Base-by-base conservation (phyloP, 2,113 vertebrate genomes). In the Cariama cristata region DNA sequence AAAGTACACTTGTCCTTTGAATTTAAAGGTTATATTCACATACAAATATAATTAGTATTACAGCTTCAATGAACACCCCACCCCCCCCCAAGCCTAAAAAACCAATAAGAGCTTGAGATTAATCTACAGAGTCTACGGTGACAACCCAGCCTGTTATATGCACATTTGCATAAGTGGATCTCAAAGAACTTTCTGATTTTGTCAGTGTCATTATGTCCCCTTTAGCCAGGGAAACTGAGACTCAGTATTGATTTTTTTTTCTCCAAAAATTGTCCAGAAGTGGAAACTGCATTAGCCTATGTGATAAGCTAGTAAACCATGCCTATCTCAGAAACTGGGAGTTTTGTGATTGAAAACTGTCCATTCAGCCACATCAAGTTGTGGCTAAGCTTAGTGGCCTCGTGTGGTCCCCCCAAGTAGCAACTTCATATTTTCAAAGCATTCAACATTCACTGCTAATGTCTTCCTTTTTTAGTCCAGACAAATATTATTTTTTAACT, bases 381-480 rank as follows among this genome's bases (percentile, higher is more conserved):
- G 4, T 55, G 49, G 19, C 11, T 47, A 62, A 67, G 56, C 8
- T 73, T 50, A 68, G 40, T 58, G 28, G 33, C 12, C 21, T 4
- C 7, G 2, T 26, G 12, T 30, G 77, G 26, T 28, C 3, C 33
- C 9, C 6, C 52, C 0, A 0, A 50, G 18, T 14, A 45, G 9
- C 24, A 56, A 49, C 24, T 67, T 67, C 9, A 11, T 42, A 32
- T 67, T 56, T 90, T 72, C 21, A 73, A 80, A 90, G 14, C 21
- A 33, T 62, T 82, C 26, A 58, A 13, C 6, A 74, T 49, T 49
- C 20, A 33, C 33, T 35, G 14, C 5, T 74, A 58, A 68, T 58
- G 68, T 59, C 26, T 71, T 64, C 13, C 23, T 53, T 22, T 45
- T 79, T 15, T 19, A 68, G n/a, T 8, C 14, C 12, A 67, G 32